Base-by-base conservation (phyloP, 1,140 invertebrate species). In the Mylabris phalerata region DNA sequence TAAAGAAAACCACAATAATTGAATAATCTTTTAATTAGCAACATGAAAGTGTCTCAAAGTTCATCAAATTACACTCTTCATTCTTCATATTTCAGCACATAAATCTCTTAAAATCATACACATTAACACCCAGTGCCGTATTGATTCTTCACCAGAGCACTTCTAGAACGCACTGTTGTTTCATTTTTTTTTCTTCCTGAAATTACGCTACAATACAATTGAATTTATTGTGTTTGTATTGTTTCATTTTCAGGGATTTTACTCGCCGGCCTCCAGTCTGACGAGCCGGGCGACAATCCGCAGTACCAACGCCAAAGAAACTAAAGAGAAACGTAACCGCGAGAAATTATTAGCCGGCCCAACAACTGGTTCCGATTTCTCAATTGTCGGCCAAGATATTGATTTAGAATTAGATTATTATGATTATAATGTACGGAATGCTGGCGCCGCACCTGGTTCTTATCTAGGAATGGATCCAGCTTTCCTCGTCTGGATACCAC, bases 381-480 rank as follows among this genome's bases (percentile, higher is more conserved):
- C 89, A 45, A 73, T 90, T n/a, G 81, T 81, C 0, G 85, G 81
- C 24, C 81, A 80, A 43, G 86, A 87, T 42, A 78, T 79, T 3
- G 90, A 92, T 66, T 77, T 92, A 52, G 89, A 93, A 72, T 76
- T 92, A 41, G 90, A 93, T 69, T 93, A 93, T 67, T 93, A 93
- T 66, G 90, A 93, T 72, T 93, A 93, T 65, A 89, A 92, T 73
- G 89, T 93, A 1, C 84, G 87, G 46, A 86, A 84, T 58, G 82
- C 87, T 51, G 86, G 86, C 46, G 86, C 88, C 3, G 87, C 84
- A n/a, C 89, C 89, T 2, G 90, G 90, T 13, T 87, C 84, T 0
- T 73, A 71, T 56, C 48, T 69, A 51, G 88, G 88, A 3, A 91
- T 92, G 88, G 90, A 92, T 74, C 89, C 90, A 1, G 88, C 89